phyloP scores from a whole-genome alignment of 2,113 vertebrate species.

The Peromyscus maniculatus region DNA sequence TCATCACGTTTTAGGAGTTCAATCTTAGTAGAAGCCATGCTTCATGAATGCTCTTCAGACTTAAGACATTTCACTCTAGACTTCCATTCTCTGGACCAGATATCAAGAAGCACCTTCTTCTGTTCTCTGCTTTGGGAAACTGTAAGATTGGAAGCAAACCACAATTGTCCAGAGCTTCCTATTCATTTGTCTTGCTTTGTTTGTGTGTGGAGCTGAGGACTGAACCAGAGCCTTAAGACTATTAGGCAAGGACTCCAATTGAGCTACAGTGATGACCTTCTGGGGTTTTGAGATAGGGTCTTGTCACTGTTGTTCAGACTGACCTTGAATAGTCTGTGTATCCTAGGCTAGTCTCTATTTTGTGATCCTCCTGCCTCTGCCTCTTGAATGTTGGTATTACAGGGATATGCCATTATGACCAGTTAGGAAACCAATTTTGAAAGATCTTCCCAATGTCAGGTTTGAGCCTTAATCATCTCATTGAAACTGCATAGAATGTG shows the following conservation, averaged over 20 bases:
- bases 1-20: background rate
- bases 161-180: background rate
- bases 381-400: background rate
- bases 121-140: slow-evolving; percentile 11
- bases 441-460: slow-evolving; percentile 6
- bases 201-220: background rate
- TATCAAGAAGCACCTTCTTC: background rate
- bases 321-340: background rate
- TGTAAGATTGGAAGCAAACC: background rate
- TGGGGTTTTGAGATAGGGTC: background rate
- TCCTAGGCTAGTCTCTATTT: background rate
- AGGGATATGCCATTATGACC: background rate
- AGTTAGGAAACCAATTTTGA: background rate
- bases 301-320: background rate
- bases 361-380: background rate
- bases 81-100: background rate
- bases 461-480: background rate
- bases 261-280: background rate
- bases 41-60: background rate
- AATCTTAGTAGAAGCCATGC: background rate
- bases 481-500: background rate
- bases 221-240: background rate
- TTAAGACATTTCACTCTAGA: background rate
- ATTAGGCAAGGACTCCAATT: background rate
- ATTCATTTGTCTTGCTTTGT: background rate